Conservation (phyloP, 2,888 invertebrate species). For the Hololepta plana region DNA sequence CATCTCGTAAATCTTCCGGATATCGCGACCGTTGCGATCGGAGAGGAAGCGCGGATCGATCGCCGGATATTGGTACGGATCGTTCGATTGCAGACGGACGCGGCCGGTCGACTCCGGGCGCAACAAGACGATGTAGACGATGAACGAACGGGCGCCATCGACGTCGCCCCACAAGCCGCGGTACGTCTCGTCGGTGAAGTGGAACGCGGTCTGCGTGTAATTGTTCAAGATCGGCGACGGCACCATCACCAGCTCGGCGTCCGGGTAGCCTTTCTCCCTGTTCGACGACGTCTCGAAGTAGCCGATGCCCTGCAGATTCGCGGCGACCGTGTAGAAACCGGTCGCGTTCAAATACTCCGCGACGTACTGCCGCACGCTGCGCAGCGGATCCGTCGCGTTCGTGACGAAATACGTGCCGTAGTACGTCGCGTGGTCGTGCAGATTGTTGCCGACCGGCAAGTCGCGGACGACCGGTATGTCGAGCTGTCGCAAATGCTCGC, state of each 20-base stretch:
- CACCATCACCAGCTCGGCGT: conserved; percentile 10
- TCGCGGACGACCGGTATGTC: conserved; percentile 13
- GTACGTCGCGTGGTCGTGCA: conserved; percentile 15
- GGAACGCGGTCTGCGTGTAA: conserved; percentile 6
- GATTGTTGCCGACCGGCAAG: conserved; percentile 13
- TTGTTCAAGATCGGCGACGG: conserved; percentile 7
- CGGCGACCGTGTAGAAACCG: conserved; percentile 11
- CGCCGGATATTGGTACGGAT: conserved; percentile 16
- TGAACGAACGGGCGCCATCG: conserved; percentile 10
- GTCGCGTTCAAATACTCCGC: conserved; percentile 11
- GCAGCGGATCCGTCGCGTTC: conserved; percentile 6
- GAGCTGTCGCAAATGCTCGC: conserved; percentile 10
- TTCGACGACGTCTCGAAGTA: conserved; percentile 6
- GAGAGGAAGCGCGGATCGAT: conserved; percentile 15
- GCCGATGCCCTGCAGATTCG: conserved; percentile 8
- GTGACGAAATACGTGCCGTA: conserved; percentile 10
- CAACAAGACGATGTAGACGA: conserved; percentile 11
- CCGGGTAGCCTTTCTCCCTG: conserved; percentile 7
- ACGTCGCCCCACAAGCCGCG: conserved; percentile 4
- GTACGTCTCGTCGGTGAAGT: conserved; percentile 8
- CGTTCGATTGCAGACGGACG: conserved; percentile 14
- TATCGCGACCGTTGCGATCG: conserved; percentile 36
- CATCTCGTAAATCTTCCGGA: conserved; percentile 38
- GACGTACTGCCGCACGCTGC: conserved; percentile 7
- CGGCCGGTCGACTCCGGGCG: conserved; percentile 16